Evolutionary conservation across 2,797 vertebrate genomes (phyloP), one percentile per base, ranked within the genome.

Genomic region (Propithecus perrieri): DNA sequence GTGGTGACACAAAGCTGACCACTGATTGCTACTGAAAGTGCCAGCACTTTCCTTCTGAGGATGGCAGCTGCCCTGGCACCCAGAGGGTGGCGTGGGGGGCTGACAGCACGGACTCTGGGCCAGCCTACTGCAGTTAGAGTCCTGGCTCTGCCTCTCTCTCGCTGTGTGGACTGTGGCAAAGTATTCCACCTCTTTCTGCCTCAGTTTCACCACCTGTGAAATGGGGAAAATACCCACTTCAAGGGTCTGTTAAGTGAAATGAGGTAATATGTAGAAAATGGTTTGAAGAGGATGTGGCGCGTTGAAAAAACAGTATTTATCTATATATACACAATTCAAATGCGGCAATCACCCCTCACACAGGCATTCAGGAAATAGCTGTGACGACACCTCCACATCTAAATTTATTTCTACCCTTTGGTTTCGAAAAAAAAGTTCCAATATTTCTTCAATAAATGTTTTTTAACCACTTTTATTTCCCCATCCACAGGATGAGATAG

Each of bases 391-490:
- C 8, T 41, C 80, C 28, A 71, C 17, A 48, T 43, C 10, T 35
- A 81, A 67, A 57, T 80, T 79, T 2, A 57, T 75, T 87, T 93
- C 35, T 59, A 17, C n/a, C 26, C 3, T 78, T 95, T 86, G 13
- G 59, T 74, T 96, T 90, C 22, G 55, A 43, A 61, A 50, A 76
- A 94, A 6, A 84, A 22, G 26, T 85, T 71, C 38, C 38, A 89
- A 22, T 71, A 61, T 48, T 38, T 33, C 76, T 75, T 63, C 26
- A 18, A 20, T 46, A 30, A n/a, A 18, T 96, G 14, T 2, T 18
- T 71, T 92, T 63, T 76, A 85, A 55, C 18, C 89, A 38, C 6
- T 95, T 87, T 95, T 75, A 30, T 90, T 61, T 92, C 13, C 11
- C 14, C 12, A 48, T 79, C 41, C 7, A 35, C 35, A 71, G 35